phyloP scores from a whole-genome alignment of 2,113 vertebrate genomes.

The Amphiprion ocellaris region DNA sequence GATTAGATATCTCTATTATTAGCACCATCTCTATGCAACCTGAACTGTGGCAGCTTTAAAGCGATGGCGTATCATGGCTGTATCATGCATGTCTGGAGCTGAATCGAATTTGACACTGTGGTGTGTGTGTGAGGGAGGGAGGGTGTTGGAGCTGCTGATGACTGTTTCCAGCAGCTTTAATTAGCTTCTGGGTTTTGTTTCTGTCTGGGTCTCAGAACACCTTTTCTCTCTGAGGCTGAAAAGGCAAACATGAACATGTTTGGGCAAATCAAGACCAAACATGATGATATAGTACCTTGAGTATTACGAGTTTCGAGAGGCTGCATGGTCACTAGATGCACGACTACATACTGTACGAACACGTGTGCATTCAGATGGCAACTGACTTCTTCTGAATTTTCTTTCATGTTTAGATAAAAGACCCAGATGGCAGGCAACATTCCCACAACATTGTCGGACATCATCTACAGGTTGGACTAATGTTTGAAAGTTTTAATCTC shows the following conservation, averaged over 20 bases:
- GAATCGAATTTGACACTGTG: constrained; percentile 12
- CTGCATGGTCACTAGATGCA: constrained; percentile 8
- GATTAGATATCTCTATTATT: constrained; percentile 69
- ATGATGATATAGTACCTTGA: background rate
- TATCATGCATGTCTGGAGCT: constrained; percentile 30
- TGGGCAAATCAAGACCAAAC: background rate
- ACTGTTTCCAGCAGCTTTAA: constrained; percentile 44
- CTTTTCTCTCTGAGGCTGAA: constrained; percentile 30
- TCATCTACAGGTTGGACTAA: too few relatives aligned
- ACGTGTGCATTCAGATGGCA: background rate
- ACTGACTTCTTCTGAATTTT: constrained; percentile 27
- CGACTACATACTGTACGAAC: constrained; percentile 12
- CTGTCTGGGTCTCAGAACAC: constrained; percentile 36
- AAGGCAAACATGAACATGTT: constrained; percentile 12
- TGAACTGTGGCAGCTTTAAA: constrained; percentile 41
- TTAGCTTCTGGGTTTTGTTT: constrained; percentile 36
- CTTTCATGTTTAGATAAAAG: constrained; percentile 51
- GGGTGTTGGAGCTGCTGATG: constrained; percentile 36
- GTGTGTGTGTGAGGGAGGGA: background rate
- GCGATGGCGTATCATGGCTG: constrained; percentile 37
- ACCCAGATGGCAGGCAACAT: too few relatives aligned
- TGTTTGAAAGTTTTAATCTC: too few relatives aligned
- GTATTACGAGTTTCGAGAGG: constrained; percentile 12
- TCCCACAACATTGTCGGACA: too few relatives aligned
- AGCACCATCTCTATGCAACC: constrained; percentile 49